phyloP scores from a whole-genome alignment of 2,888 invertebrate genomes.

The Parochlus steinenii region DNA sequence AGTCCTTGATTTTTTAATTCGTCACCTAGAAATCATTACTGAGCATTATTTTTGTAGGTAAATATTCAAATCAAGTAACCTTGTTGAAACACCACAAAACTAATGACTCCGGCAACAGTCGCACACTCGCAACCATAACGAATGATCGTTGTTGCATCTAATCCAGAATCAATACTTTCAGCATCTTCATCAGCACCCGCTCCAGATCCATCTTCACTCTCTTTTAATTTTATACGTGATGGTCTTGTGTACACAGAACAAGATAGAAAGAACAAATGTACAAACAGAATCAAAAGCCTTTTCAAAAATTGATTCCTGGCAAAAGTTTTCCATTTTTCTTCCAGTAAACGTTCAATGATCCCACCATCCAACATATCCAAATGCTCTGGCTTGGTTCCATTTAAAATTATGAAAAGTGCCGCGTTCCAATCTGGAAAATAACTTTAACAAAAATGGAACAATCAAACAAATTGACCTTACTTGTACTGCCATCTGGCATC shows the following conservation, averaged over 20 bases:
- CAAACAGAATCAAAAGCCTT: slow-evolving; percentile 68
- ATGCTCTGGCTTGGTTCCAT: slow-evolving; percentile 95
- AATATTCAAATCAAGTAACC: no score
- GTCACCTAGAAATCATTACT: no score
- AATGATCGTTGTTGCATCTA: slow-evolving; percentile 30
- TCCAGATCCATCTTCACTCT: slow-evolving; percentile 18
- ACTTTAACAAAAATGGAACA: slow-evolving; percentile 2
- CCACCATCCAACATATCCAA: slow-evolving; percentile 98
- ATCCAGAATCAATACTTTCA: slow-evolving; percentile 20
- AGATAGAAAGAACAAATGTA: slow-evolving; percentile 77
- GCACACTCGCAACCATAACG: slow-evolving; percentile 70
- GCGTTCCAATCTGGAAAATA: slow-evolving; percentile 81
- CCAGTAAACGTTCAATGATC: slow-evolving; percentile 87
- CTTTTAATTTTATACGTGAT: slow-evolving; percentile 18
- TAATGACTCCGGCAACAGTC: slow-evolving; percentile 69
- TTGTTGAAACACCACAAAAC: slow-evolving; percentile 81
- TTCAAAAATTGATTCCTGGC: slow-evolving; percentile 91
- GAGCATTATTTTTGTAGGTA: no score
- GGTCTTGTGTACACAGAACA: slow-evolving; percentile 86
- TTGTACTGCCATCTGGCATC: slow-evolving; percentile 84
- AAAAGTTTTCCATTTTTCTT: slow-evolving; percentile 99
- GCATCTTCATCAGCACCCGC: slow-evolving; percentile 5
- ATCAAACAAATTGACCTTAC: slow-evolving; percentile 36
- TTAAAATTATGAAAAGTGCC: slow-evolving; percentile 90
- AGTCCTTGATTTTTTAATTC: slow-evolving; percentile 91